Base-by-base conservation (phyloP, 2,888 invertebrate genomes). In the Caradrina kadenii region DNA sequence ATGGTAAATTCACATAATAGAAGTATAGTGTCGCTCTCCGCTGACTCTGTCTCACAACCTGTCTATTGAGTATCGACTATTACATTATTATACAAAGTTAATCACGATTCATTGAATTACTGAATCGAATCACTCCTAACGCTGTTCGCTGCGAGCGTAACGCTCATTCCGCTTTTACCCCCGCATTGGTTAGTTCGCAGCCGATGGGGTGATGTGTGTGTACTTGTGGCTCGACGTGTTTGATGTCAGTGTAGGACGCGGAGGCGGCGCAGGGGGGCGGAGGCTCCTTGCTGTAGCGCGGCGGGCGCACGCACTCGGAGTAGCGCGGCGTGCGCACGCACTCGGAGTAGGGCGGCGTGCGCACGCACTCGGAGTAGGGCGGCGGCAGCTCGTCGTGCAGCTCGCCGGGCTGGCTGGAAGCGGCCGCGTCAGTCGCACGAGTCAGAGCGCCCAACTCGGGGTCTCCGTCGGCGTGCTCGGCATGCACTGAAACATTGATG, bases 251-350 rank as follows among this genome's bases (percentile, higher is more conserved):
- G 81, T 88, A 89, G 8, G 89, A 76, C 0, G 89, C 89, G 82
- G 88, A 89, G 73, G 91, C 92, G 7, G 88, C 92, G 2, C 93
- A 90, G 85, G 93, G 94, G 0, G 93, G 92, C 0, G 94, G 94
- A 0, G 94, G 91, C 17, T 93, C 92, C 22, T 93, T 93, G n/a
- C 26, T 13, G 8, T n/a, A n/a, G n/a, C n/a, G n/a, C n/a, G n/a
- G n/a, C n/a, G n/a, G n/a, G n/a, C n/a, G n/a, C n/a, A 22, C 50
- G 8, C 1, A 8, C 52, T 74, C 69, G 19, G 35, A 4, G 8
- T n/a, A n/a, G n/a, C n/a, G n/a, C n/a, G n/a, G n/a, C n/a, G n/a
- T n/a, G n/a, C n/a, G n/a, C n/a, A 22, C 50, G 8, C 1, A 8
- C 52, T 74, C 69, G 19, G 35, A 4, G 83, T 94, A 94, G 0